phyloP scores from a whole-genome alignment of 2,797 vertebrate species.

The Atherinosoma microstoma region DNA sequence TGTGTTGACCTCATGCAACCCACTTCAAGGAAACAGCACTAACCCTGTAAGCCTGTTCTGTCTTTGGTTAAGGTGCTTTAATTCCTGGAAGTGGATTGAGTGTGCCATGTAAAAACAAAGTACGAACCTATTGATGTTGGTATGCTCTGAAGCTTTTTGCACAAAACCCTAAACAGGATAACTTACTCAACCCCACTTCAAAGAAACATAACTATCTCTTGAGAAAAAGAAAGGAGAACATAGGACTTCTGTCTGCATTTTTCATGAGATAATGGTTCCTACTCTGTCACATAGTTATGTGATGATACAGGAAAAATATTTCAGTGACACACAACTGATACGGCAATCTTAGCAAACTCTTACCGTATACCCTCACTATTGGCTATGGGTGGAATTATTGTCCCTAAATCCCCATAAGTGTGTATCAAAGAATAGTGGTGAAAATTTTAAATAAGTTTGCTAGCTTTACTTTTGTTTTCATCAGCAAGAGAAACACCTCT shows the following conservation, averaged over 20 bases:
- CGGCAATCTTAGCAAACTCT: neutral
- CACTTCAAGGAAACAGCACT: neutral
- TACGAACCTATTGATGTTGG: neutral
- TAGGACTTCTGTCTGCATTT: neutral
- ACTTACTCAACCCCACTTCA: neutral
- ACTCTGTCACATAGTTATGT: neutral
- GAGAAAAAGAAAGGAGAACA: neutral
- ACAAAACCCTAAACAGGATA: neutral
- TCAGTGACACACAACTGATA: neutral
- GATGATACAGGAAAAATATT: neutral
- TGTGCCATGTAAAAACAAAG: neutral
- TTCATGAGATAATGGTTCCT: conserved; percentile 7
- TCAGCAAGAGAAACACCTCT: neutral
- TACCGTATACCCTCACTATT: neutral
- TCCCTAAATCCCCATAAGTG: neutral
- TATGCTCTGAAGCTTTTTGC: neutral
- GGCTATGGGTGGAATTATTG: neutral
- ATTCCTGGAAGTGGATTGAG: conserved; percentile 3
- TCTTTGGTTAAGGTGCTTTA: conserved; percentile 21
- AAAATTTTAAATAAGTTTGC: neutral
- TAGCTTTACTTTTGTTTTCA: neutral
- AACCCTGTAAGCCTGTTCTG: neutral
- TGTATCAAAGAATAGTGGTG: neutral
- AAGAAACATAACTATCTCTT: neutral
- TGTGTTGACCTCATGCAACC: neutral